phyloP scores from a whole-genome alignment of 1,140 invertebrate genomes.

The Potamilus streckersoni region DNA sequence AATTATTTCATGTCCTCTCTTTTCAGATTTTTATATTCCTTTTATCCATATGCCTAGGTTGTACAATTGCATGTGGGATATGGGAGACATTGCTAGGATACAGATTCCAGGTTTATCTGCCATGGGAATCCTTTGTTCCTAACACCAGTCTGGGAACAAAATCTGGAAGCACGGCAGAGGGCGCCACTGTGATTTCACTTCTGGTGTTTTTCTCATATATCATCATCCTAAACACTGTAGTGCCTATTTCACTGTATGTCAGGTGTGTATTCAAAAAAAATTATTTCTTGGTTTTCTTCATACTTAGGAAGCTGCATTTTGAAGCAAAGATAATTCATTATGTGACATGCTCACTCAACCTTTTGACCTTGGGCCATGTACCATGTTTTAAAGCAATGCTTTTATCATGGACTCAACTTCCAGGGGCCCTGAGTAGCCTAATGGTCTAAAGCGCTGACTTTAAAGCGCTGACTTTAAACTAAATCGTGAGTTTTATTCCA shows the following conservation, averaged over 20 bases:
- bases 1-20: constrained; percentile 43
- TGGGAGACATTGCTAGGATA: constrained; percentile 86
- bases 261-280: constrained; percentile 73
- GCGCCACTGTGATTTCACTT: constrained; percentile 92
- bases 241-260: constrained; percentile 99
- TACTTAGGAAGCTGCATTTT: no score
- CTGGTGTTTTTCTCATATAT: constrained; percentile 99
- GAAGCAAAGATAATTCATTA: no score
- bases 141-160: constrained; percentile 57
- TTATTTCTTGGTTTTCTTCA: no score
- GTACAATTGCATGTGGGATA: constrained; percentile 95
- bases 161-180: constrained; percentile 69
- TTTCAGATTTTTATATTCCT: constrained; percentile 98
- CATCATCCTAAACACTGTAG: constrained; percentile 99
- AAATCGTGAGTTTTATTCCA: no score
- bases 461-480: no score
- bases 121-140: constrained; percentile 94
- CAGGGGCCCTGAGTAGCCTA: no score
- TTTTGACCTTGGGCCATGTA: no score
- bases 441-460: no score
- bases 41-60: constrained; percentile 96
- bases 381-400: no score
- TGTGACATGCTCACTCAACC: no score
- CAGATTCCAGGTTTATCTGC: constrained; percentile 92
- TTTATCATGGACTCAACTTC: no score